phyloP scores from a whole-genome alignment of 2,113 vertebrate genomes.

The Probosciger aterrimus region DNA sequence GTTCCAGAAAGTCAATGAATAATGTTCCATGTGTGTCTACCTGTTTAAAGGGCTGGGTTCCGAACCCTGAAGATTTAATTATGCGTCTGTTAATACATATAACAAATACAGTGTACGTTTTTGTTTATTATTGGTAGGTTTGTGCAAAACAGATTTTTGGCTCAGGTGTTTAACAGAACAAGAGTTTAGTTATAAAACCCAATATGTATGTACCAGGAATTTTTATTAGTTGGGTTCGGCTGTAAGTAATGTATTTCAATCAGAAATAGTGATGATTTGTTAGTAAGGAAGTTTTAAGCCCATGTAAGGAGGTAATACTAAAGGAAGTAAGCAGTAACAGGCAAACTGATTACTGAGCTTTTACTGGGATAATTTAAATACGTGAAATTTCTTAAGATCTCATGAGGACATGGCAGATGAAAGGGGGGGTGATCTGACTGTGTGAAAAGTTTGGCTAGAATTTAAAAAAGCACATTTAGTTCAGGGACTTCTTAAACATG shows the following conservation, averaged over 20 bases:
- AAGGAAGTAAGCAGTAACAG: neutral
- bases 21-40: neutral
- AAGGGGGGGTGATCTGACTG: neutral
- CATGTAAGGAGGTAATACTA: neutral
- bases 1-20: neutral
- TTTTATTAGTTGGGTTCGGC: neutral
- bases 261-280: neutral
- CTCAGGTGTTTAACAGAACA: neutral
- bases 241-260: neutral
- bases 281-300: neutral
- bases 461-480: neutral
- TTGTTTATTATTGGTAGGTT: neutral
- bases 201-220: neutral
- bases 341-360: neutral
- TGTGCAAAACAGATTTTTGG: neutral
- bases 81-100: neutral
- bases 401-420: neutral
- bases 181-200: neutral
- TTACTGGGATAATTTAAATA: constrained; percentile 14
- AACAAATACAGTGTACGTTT: neutral
- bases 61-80: neutral
- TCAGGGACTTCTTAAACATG: neutral
- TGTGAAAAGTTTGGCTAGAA: neutral
- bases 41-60: neutral
- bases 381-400: neutral